Conservation (phyloP, 2,888 invertebrate species). For the Cephus pulcher region DNA sequence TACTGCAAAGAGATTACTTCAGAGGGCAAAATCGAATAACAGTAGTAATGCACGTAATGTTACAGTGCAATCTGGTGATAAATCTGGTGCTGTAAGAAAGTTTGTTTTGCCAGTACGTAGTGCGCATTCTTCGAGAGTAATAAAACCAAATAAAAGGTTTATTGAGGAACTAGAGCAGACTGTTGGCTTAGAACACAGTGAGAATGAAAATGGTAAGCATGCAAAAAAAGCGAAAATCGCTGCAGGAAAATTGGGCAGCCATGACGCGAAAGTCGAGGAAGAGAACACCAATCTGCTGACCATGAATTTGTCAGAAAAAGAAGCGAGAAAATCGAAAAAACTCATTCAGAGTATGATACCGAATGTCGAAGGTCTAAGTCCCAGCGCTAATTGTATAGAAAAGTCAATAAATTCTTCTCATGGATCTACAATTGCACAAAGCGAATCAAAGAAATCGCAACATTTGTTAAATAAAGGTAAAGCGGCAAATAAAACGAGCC, state of each 20-base stretch:
- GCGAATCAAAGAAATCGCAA: constrained; percentile 28
- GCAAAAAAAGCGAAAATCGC: constrained; percentile 52
- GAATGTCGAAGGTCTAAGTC: constrained; percentile 24
- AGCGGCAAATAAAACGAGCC: constrained; percentile 21
- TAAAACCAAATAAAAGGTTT: constrained; percentile 89
- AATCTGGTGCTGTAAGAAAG: constrained; percentile 68
- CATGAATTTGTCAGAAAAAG: constrained; percentile 37
- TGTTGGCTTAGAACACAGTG: constrained; percentile 52
- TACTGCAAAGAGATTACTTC: constrained; percentile 60
- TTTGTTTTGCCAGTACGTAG: constrained; percentile 85
- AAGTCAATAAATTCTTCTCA: constrained; percentile 31
- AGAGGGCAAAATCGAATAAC: constrained; percentile 55
- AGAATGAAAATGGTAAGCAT: constrained; percentile 45
- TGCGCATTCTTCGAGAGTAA: constrained; percentile 86
- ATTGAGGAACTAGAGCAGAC: constrained; percentile 75
- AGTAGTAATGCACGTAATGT: constrained; percentile 39
- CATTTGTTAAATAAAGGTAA: constrained; percentile 33
- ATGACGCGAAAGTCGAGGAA: constrained; percentile 33
- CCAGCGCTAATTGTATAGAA: constrained; percentile 28
- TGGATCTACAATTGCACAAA: constrained; percentile 23
- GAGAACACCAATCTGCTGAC: constrained; percentile 25
- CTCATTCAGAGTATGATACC: constrained; percentile 18
- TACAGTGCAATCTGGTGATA: constrained; percentile 50
- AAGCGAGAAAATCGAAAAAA: constrained; percentile 41
- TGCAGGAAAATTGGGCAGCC: constrained; percentile 31